Base-by-base conservation (phyloP, 2,797 vertebrate genomes). In the Halcyon leucocephala region DNA sequence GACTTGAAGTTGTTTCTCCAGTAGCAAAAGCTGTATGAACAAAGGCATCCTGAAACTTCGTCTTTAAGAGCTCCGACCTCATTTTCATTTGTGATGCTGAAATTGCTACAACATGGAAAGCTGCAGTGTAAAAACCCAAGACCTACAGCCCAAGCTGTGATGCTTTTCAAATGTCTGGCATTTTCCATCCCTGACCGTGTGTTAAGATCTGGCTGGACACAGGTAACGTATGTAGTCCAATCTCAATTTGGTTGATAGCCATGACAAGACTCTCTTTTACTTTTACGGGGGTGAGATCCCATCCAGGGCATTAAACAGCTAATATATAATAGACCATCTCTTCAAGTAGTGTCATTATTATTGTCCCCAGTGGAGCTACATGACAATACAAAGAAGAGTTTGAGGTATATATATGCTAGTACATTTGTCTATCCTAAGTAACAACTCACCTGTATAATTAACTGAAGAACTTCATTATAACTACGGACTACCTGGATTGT, bases 51-150 rank as follows among this genome's bases (percentile, higher is more conserved):
- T 62, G 12, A 14, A 54, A 3, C 22, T 24, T 62, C 0, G 0
- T 8, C 19, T 91, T 65, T 35, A 46, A 39, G 33, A 31, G 46
- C 39, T 78, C 35, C 72, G 58, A n/a, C 52, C 66, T 84, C 14
- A 0, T 86, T 84, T 61, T 52, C 48, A 31, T 76, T 73, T 60
- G 52, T 8, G 37, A 60, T 35, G 66, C 48, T 72, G 77, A 78
- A 52, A 28, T 26, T 0, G 0, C 21, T 49, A 10, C 0, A 1
- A n/a, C 24, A 62, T n/a, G 7, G 65, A 86, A 91, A 66, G 16
- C 26, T 0, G 1, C 46, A 28, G 19, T 14, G 31, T 70, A 60
- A 86, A 85, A 81, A 44, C 6, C 16, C 44, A 81, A 72, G 31
- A 9, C 14, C 12, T 57, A 37, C 15, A 85, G 17, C 42, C 42